phyloP scores from a whole-genome alignment of 1,140 invertebrate species.

The Trichonephila inaurata region DNA sequence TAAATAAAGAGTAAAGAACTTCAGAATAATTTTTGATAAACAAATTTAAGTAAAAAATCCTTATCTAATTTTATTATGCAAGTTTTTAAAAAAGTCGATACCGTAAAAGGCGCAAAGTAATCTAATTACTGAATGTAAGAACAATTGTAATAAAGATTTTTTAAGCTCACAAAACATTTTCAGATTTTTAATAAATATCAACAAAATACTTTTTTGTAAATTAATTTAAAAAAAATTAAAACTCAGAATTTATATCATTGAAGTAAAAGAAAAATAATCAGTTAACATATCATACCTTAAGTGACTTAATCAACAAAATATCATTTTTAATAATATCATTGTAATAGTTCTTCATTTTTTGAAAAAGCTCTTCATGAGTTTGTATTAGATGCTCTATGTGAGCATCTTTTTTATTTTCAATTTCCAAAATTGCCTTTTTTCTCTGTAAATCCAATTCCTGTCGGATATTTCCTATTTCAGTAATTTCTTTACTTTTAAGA shows the following conservation, averaged over 20 bases:
- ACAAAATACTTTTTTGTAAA: not conserved
- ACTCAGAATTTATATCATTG: not conserved
- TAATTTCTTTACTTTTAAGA: conserved; percentile 47
- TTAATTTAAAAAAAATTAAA: not conserved
- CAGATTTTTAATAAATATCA: not conserved
- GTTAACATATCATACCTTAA: conserved; percentile 29
- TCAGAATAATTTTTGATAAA: too few species aligned
- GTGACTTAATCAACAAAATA: conserved; percentile 39
- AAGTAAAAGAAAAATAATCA: not conserved
- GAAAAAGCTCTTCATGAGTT: conserved; percentile 55
- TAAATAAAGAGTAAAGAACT: too few species aligned
- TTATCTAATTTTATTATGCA: too few species aligned
- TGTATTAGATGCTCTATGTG: conserved; percentile 58
- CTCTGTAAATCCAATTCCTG: not conserved
- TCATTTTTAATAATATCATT: conserved; percentile 70
- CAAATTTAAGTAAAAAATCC: too few species aligned
- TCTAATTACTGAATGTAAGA: not conserved
- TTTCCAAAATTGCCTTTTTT: conserved; percentile 33
- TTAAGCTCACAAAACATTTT: not conserved
- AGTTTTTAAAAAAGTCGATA: too few species aligned
- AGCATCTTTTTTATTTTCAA: conserved; percentile 41
- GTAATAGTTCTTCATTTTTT: conserved; percentile 68
- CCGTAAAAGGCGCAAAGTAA: not conserved
- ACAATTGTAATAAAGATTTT: not conserved
- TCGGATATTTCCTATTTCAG: conserved; percentile 46